Conservation (phyloP, 2,113 vertebrate genomes). For the Catharus bicknelli region DNA sequence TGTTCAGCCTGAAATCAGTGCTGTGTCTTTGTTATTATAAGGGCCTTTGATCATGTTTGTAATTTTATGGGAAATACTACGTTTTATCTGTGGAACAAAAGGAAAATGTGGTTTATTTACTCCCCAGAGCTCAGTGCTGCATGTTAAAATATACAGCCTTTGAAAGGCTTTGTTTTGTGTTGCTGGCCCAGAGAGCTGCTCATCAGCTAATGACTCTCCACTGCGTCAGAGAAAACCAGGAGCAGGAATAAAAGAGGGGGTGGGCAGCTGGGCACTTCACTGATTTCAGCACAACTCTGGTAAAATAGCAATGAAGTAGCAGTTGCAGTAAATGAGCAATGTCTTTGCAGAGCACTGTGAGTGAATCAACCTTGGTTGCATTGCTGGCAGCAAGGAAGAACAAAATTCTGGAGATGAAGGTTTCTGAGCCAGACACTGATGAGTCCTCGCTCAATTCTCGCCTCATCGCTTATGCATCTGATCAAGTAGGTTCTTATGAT, state of each 20-base stretch:
- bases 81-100: background rate
- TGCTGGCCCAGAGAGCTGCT: background rate
- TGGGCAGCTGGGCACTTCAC: background rate
- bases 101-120: background rate
- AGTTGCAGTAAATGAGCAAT: background rate
- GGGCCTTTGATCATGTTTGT: background rate
- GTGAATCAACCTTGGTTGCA: constrained; percentile 91
- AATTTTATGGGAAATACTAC: background rate
- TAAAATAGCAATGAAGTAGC: background rate
- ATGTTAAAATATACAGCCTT: background rate
- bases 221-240: background rate
- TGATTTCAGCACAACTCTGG: background rate
- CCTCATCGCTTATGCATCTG: constrained; percentile 89
- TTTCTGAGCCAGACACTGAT: constrained; percentile 74
- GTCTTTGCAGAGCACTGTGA: constrained; percentile 86
- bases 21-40: background rate
- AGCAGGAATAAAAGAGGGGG: background rate
- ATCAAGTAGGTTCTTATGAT: constrained; percentile 79
- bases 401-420: constrained; percentile 85
- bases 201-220: background rate
- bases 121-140: background rate
- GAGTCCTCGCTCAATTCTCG: constrained; percentile 87
- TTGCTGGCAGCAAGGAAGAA: constrained; percentile 90
- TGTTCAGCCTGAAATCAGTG: background rate
- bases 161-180: background rate